Base-by-base conservation (phyloP, 2,113 vertebrate species). In the Danionella cerebrum region DNA sequence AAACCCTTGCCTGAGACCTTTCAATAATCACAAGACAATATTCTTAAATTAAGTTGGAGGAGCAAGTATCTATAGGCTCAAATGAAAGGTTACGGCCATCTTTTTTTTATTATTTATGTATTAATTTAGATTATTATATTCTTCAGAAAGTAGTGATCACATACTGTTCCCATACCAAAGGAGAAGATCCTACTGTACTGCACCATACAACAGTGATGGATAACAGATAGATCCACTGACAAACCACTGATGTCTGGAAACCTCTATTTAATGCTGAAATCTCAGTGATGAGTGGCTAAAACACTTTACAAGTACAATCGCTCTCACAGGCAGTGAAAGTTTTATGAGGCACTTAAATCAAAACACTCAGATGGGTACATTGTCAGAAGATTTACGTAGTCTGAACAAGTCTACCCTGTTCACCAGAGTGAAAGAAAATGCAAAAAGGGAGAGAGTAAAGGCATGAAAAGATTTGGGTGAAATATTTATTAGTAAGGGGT, bases 291-390 rank as follows among this genome's bases (percentile, higher is more conserved):
- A 18, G 13, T 21, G 11, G 3, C 21, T 22, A 18, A 27, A 31
- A 51, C 36, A 48, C 36, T 38, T 35, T 39, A 47, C 41, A 8
- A 50, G 50, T 38, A 29, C 53, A 54, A 52, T 5, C 1, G 19
- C 4, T 44, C 41, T 5, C 21, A 39, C 42, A 69, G 39, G 35
- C 58, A 16, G 45, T 33, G 33, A 25, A 25, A 42, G 41, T 55
- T 69, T 74, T 67, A 72, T 21, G 11, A 48, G 31, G 36, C 13
- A 29, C 51, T 70, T 72, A 48, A 67, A 75, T 72, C 66, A 47
- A 48, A 66, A 68, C 19, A 66, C 24, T 44, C 39, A 52, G 41
- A 71, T 27, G 38, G 24, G 22, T 53, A 72, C 54, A 68, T 50
- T 60, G 57, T 55, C 62, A 19, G 27, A 53, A 41, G 70, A 65